Base-by-base conservation (phyloP, 92 coral and sea anemone genomes). In the Hydrozoanthus gracilis region DNA sequence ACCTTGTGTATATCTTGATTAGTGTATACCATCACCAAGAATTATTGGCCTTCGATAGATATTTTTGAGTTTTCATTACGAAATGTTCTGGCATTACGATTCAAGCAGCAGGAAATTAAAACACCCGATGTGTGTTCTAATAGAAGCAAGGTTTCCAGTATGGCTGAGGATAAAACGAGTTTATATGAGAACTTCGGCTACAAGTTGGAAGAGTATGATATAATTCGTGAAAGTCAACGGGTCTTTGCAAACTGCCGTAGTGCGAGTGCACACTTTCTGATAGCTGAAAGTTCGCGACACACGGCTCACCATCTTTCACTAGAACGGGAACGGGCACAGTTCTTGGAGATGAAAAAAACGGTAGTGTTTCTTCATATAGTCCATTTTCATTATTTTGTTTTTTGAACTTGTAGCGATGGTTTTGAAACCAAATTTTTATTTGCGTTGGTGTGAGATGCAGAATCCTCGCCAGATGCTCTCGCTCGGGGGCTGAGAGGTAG, bases 291-390 rank as follows among this genome's bases (percentile, higher is more conserved):
- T 80, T 80, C 73, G 60, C 47, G 49, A 80, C 35, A 51, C 91
- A 91, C 44, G 95, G 94, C 51, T 87, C 84, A 49, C 94, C 95
- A 75, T 94, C 94, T 72, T 88, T 91, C 50, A 94, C 95, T 54
- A 94, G 77, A 3, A 94, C 89, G 9, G 98, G 96, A 15, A 94
- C 94, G 2, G 94, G 86, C 3, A 92, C 95, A 27, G 90, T 88
- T 85, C 95, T 90, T 4, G 93, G 91, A 39, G 88, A 73, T 67
- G 88, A 52, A 49, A 69, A 52, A 60, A 73, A 92, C 17, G 89
- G 79, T n/a, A 91, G 62, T 17, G 85, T 27, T 46, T 80, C 85
- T 64, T 80, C 85, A 66, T 64, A 80, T 27, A 80, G 72, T 80
- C 85, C 85, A 20, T 52, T 83, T 71, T 83, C 87, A 46, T 15